Evolutionary conservation across 2,113 vertebrate genomes (phyloP).

Genomic region (Ptychochromis oligacanthus): DNA sequence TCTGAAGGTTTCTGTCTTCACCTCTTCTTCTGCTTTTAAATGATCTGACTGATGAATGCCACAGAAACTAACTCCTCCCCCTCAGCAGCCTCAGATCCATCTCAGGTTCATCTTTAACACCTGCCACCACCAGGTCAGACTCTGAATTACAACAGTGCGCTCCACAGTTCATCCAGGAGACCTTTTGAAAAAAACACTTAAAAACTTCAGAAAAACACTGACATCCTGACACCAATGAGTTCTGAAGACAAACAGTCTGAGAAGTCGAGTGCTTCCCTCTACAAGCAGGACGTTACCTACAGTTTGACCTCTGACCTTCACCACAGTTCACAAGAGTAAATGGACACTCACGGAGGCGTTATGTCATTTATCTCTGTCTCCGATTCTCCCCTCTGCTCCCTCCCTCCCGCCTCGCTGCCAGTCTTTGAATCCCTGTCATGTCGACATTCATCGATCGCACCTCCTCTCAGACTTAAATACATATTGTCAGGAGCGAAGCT

Average conservation of each 20-base stretch:
- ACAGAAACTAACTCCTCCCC: no score
- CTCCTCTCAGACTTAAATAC: conserved; percentile 55
- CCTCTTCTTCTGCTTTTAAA: no score
- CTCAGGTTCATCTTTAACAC: no score
- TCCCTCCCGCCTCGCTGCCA: neutral
- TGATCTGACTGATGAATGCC: no score
- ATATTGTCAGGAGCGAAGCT: conserved; percentile 59
- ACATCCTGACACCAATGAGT: no score
- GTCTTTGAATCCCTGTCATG: conserved; percentile 12
- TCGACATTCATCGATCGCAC: conserved; percentile 55
- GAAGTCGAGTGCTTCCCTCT: neutral
- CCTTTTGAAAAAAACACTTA: no score
- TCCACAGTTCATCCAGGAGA: no score
- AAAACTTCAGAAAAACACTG: no score
- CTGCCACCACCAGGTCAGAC: no score
- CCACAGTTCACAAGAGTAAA: neutral
- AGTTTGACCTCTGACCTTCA: neutral
- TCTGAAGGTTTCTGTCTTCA: no score
- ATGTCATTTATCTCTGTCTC: neutral
- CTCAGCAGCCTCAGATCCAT: no score
- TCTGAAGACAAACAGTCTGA: neutral
- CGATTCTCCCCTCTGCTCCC: neutral
- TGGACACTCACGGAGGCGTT: neutral
- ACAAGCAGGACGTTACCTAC: neutral
- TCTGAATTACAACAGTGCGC: no score